A percentile compares a stretch with the other conserved stretches of the same genome.
Evolutionary conservation across 2,113 vertebrate genomes (phyloP).

Genomic region (Brachyhypopomus occidentalis): DNA sequence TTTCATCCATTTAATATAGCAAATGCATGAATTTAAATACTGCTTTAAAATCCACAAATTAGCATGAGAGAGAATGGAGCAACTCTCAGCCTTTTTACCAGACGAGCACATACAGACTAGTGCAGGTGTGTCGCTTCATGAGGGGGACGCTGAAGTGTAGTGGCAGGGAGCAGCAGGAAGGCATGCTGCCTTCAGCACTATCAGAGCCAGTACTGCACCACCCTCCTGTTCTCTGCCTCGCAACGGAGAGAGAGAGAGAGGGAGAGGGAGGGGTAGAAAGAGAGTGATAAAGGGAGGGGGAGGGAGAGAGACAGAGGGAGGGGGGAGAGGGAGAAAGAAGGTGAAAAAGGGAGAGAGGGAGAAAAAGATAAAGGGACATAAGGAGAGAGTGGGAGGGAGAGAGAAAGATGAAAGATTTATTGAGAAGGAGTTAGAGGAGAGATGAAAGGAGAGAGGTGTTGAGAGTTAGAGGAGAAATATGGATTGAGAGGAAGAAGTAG

Average conservation of each 20-base stretch:
- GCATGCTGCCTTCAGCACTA: slow-evolving; percentile 20
- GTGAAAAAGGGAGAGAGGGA: too few relatives aligned
- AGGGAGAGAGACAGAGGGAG: too few relatives aligned
- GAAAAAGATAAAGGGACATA: background rate
- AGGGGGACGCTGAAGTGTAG: background rate
- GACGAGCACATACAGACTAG: background rate
- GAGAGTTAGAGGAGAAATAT: too few relatives aligned
- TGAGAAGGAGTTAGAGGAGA: background rate
- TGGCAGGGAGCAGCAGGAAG: slow-evolving; percentile 9
- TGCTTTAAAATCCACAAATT: background rate
- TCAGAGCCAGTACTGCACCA: background rate
- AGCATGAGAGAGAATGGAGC: background rate
- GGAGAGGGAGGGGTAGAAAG: background rate
- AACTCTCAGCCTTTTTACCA: background rate
- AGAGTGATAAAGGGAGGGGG: background rate
- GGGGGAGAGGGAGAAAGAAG: too few relatives aligned
- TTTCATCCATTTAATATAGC: slow-evolving; percentile 2
- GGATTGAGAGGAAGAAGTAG: too few relatives aligned
- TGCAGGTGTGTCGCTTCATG: background rate
- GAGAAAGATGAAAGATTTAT: background rate
- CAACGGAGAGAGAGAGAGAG: background rate
- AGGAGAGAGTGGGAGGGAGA: background rate
- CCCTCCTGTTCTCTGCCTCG: too few relatives aligned
- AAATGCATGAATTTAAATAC: background rate
- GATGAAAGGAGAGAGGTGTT: too few relatives aligned